Base-by-base conservation (phyloP, 2,888 invertebrate genomes). In the Ophion slaviceki region DNA sequence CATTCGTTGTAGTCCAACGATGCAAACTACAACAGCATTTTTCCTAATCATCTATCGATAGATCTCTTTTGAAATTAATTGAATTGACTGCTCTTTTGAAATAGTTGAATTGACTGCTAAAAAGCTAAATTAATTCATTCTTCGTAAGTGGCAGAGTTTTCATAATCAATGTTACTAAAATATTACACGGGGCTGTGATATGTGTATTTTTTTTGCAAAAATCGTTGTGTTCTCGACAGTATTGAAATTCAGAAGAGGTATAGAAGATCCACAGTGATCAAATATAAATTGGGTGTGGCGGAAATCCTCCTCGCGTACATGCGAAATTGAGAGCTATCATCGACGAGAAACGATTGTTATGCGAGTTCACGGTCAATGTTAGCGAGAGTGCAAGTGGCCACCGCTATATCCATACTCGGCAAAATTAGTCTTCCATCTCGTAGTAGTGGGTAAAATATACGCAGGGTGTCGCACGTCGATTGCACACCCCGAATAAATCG, bases 321-420 rank as follows among this genome's bases (percentile, higher is more conserved):
- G 75, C 75, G 59, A 79, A 75, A 82, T 78, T 70, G 70, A 78
- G 40, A 75, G 70, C 75, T 70, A 66, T 75, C 78, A 68, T 70
- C 64, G 78, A 70, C 64, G 62, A 32, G 36, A 24, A 64, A 47
- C 75, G 78, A 70, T 77, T 77, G 71, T 84, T 62, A 67, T 81
- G 70, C 70, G 64, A 79, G 79, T 85, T 85, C 82, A 85, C 62
- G 81, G 81, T 64, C 80, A 79, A 79, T 71, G 78, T 57, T 74
- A 57, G n/a, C 74, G 70, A 79, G 78, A 79, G 74, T 79, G 70
- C 75, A 79, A 79, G 83, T 80, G 74, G 79, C 66, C 32, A 36
- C 80, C 45, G 72, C 67, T 61, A 75, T 81, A 68, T 53, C 61
- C 61, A 64, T 47, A 47, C 67, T 67, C 81, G 61, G 32, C 28